Base-by-base conservation (phyloP, 2,797 vertebrate species). In the Nothura maculosa region DNA sequence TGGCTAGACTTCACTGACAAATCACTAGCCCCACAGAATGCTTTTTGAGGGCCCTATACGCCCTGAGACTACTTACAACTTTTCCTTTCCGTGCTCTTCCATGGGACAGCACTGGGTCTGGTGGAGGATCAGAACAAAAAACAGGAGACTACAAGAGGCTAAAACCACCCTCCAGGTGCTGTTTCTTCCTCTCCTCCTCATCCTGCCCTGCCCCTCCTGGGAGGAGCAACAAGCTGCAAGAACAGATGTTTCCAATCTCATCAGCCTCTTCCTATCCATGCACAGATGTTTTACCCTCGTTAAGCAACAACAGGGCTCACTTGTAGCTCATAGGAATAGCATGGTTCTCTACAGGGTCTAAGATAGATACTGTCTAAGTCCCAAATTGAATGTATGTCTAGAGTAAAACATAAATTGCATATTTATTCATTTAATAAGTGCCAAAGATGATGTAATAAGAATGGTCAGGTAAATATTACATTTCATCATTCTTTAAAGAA, bases 201-300 rank as follows among this genome's bases (percentile, higher is more conserved):
- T 77, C 60, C 92, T 28, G 42, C 70, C 76, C 66, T 84, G 32
- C 30, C 20, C 64, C 28, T 54, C 89, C 92, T 89, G 87, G 92
- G 92, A 96, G 81, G 76, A 68, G 90, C 68, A 92, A 58, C 5
- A 69, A 90, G 92, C 92, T 89, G 81, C 85, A 89, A 88, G 85
- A 95, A 68, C 89, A 94, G 93, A 81, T 92, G 91, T 52, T 92
- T n/a, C 80, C 50, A n/a, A 73, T 84, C 87, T 40, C 62, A 69
- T 69, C 84, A 92, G 91, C 81, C 76, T 52, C 73, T 83, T 76
- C 81, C 25, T 76, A 62, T 22, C 32, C 82, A 14, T 22, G 30
- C 45, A 55, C 68, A 30, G 54, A 54, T 50, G 78, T 72, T 85
- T 61, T 45, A 4, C 64, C 38, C 66, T 47, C 66, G 76, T 13